Base-by-base conservation (phyloP, 2,888 invertebrate genomes). In the Lathronympha strigana region DNA sequence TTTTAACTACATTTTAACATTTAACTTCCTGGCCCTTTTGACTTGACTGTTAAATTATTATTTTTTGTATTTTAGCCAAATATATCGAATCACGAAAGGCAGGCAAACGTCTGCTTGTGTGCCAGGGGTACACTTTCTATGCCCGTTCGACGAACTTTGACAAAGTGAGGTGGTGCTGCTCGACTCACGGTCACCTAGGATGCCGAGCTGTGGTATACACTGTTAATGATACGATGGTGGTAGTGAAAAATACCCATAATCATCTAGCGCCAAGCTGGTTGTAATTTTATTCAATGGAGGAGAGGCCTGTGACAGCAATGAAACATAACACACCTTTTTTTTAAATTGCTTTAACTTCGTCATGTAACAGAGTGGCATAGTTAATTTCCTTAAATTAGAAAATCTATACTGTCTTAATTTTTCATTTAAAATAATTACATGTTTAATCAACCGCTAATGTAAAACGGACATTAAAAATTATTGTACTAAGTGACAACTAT, bases 91-190 rank as follows among this genome's bases (percentile, higher is more conserved):
- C 58, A 11, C 33, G 47, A 23, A 47, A 36, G 21, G 19, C 15
- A 2, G 58, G 58, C 1, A 49, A 33, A 33, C 49, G 58, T 17
- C 49, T 49, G 3, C 49, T 60, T 1, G 15, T 15, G 19, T 49
- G 23, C 47, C 25, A 49, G 2, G 47, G 58, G 4, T 60, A 15
- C 13, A 60, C 47, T 1, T 60, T 47, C 23, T 60, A 60, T 15
- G 21, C 36, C 1, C 47, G 36, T 36, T 21, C 58, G 1, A 21
- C 23, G 13, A 31, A 31, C n/a, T n/a, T 28, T 5, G 19, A 31
- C 0, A 57, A 57, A 28, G 57, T 57, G 6, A 43, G 57, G 4
- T 57, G 57, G 57, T 57, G 43, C 11, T 57, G 57, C n/a, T 57
- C 57, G 5, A 57, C 57, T 6, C 40, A 57, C 9, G 43, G 57